phyloP scores from a whole-genome alignment of 2,888 invertebrate genomes.

The Venusia cambrica region DNA sequence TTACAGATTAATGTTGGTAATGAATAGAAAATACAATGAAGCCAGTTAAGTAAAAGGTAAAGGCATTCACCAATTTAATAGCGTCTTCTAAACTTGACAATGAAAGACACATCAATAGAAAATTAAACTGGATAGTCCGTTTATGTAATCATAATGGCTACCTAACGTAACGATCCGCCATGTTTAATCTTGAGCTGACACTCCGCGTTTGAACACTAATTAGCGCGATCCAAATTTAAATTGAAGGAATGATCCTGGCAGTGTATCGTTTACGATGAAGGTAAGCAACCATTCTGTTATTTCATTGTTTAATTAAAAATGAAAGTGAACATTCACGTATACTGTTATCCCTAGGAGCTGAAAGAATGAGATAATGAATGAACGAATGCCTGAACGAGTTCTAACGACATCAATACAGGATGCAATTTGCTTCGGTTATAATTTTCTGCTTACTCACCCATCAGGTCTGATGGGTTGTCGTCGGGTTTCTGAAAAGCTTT shows the following conservation, averaged over 20 bases:
- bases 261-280: no score
- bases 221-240: conserved; percentile 46
- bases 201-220: conserved; percentile 52
- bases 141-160: no score
- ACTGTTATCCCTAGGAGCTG: no score
- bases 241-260: conserved; percentile 27
- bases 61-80: conserved; percentile 15
- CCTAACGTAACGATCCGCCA: no score
- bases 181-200: conserved; percentile 56
- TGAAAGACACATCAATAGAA: conserved; percentile 22
- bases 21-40: no score
- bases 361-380: conserved; percentile 23
- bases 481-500: conserved; percentile 15
- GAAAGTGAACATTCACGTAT: no score
- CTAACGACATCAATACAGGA: conserved; percentile 40
- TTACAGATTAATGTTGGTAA: no score
- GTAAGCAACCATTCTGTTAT: no score
- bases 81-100: conserved; percentile 9
- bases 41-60: no score
- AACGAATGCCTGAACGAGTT: conserved; percentile 43
- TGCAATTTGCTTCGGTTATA: conserved; percentile 41
- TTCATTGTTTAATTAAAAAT: no score
- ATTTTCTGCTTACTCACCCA: conserved; percentile 55
- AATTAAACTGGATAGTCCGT: conserved; percentile 21
- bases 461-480: conserved; percentile 38